These are phyloP conservation scores for Progne subis DNA, from an alignment of 2,113 vertebrate genomes.

Conservation along the genomic window DNA sequence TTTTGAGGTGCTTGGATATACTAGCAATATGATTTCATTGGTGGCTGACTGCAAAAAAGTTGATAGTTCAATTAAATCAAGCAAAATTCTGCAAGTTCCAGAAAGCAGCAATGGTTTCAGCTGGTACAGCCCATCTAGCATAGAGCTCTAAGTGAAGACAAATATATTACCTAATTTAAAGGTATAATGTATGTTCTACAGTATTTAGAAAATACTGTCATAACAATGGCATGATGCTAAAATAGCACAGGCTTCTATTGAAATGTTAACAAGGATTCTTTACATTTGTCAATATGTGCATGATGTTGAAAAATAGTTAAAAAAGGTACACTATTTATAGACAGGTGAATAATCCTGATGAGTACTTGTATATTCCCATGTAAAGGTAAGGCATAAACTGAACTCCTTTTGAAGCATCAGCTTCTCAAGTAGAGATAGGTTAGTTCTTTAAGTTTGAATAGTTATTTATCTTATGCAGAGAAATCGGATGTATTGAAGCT, in stretches of 20 bases:
- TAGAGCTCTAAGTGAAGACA: background rate
- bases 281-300: background rate
- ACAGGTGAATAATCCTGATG: background rate
- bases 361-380: background rate
- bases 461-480: background rate
- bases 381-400: background rate
- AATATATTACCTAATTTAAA: background rate
- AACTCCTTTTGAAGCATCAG: background rate
- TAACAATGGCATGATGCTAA: background rate
- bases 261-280: background rate
- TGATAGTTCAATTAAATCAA: background rate
- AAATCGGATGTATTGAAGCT: background rate
- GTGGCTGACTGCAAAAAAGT: background rate
- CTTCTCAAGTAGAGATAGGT: background rate
- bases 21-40: background rate
- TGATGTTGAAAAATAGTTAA: background rate
- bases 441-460: background rate
- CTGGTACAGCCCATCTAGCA: background rate
- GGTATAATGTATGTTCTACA: background rate
- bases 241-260: background rate
- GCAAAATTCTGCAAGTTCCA: background rate
- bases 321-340: background rate
- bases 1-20: background rate
- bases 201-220: background rate
- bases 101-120: background rate